Base-by-base conservation (phyloP, 2,888 invertebrate genomes). In the Tromatobia lineatoria region DNA sequence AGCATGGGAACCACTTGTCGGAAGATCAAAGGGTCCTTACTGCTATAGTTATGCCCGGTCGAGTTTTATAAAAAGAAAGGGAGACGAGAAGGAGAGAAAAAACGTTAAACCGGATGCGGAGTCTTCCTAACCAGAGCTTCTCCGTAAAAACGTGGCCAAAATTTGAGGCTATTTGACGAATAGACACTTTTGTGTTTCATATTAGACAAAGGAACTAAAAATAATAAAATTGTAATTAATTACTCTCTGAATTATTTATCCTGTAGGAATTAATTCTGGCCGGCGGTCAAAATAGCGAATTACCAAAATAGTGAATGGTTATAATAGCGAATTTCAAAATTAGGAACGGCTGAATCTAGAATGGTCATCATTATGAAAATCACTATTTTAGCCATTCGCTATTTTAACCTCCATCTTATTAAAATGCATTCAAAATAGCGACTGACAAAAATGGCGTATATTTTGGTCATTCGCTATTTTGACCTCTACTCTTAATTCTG, bases 1-100 rank as follows among this genome's bases (percentile, higher is more conserved):
- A 70, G 69, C 34, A 84, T 80, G 85, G 80, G 85, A 82, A 82
- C 83, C 80, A 59, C 83, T 78, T 82, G 85, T 69, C 83, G 84
- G 70, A 38, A 23, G 84, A 87, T 85, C 80, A 87, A 85, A 87
- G 82, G 79, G 50, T 74, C 75, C 29, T 64, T 47, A 20, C 50
- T 15, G 64, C 54, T 15, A 64, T 20, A 71, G 70, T 6, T 29
- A 75, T 75, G 54, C 69, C 34, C 71, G 69, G 23, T 59, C 25
- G 54, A 70, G 64, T 80, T 82, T 80, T 38, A 20, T 69, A 78
- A 77, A 66, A 74, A 78, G 67, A 64, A 70, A 34, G 71, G 15
- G 42, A 29, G 38, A 64, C 2, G 18, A 59, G 42, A 15, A 10
- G 25, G 15, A 50, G 23, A 61, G 20, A 29, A 78, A 70, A 73